Conservation (phyloP, 2,797 vertebrate genomes). For the Sebastes matsubarae region DNA sequence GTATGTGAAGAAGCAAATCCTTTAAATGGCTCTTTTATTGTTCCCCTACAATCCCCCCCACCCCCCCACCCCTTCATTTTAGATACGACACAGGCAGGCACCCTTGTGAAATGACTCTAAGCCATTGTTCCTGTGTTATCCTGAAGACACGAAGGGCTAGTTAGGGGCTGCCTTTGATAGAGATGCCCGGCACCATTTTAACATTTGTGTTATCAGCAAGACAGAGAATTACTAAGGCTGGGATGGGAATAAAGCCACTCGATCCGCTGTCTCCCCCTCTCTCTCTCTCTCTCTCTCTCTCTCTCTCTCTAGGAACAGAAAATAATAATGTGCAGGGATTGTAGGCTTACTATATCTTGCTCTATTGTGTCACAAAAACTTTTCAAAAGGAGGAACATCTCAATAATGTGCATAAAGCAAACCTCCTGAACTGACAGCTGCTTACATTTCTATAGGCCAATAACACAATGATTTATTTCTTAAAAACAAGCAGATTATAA, state of each 20-base stretch:
- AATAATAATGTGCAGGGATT: slow-evolving; percentile 46
- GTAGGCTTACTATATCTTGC: slow-evolving; percentile 42
- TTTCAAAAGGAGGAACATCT: slow-evolving; percentile 38
- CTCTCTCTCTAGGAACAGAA: slow-evolving; percentile 51
- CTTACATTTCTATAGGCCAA: background rate
- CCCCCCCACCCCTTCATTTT: slow-evolving; percentile 56
- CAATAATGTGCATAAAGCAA: slow-evolving; percentile 1
- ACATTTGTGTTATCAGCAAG: slow-evolving; percentile 71
- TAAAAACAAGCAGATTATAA: background rate
- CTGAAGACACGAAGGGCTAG: slow-evolving; percentile 72
- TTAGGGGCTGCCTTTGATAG: slow-evolving; percentile 74
- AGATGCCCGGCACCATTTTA: slow-evolving; percentile 70
- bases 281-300: slow-evolving; percentile 29
- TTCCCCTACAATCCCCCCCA: slow-evolving; percentile 65
- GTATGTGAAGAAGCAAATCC: slow-evolving; percentile 75
- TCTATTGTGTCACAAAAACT: slow-evolving; percentile 42
- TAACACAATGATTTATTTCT: background rate
- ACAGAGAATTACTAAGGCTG: slow-evolving; percentile 65
- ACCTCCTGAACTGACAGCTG: slow-evolving; percentile 6
- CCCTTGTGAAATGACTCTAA: slow-evolving; percentile 76
- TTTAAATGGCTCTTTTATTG: slow-evolving; percentile 81
- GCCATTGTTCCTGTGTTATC: slow-evolving; percentile 78
- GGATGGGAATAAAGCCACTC: slow-evolving; percentile 68
- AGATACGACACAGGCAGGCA: slow-evolving; percentile 68
- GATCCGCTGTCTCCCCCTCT: slow-evolving; percentile 35